Percentiles rank a stretch among this genome's conserved stretches.
These are phyloP conservation scores for Micrastur ruficollis DNA, from an alignment of 2,797 vertebrate genomes.

Conservation along the genomic window DNA sequence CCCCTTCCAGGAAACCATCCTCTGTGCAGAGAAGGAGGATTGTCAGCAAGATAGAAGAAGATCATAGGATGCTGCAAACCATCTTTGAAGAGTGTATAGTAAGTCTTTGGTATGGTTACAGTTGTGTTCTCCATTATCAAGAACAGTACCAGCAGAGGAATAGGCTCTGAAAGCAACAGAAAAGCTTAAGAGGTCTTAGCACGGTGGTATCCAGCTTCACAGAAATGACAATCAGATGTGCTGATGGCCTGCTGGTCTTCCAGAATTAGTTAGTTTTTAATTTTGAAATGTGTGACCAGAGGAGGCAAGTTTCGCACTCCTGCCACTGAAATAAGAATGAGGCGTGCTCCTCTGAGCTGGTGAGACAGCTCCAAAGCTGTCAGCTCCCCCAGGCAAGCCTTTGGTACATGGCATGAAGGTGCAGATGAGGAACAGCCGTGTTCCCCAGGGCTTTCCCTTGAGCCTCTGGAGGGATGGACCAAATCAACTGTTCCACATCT, in stretches of 20 bases:
- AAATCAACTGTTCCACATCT: not conserved
- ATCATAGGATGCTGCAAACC: conserved; percentile 9
- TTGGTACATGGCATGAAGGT: not conserved
- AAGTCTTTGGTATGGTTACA: conserved; percentile 45
- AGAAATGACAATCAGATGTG: not conserved
- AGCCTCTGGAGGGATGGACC: not conserved
- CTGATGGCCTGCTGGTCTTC: conserved; percentile 3
- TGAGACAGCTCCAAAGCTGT: not conserved
- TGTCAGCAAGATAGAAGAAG: conserved; percentile 32
- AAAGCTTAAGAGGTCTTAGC: not conserved
- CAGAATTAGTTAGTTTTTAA: conserved; percentile 3
- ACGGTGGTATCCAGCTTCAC: not conserved
- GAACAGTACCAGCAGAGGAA: not conserved
- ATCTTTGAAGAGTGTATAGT: conserved; percentile 43
- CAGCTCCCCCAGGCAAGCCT: not conserved
- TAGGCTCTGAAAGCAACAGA: not conserved
- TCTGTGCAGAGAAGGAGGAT: conserved; percentile 1
- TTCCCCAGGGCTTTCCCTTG: not conserved
- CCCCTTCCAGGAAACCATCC: not conserved
- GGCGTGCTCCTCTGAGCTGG: not conserved
- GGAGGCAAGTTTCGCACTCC: not conserved
- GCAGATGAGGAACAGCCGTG: not conserved
- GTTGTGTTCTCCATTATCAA: not conserved
- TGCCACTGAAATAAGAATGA: not conserved
- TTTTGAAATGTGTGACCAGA: conserved; percentile 19